phyloP scores from a whole-genome alignment of 2,113 vertebrate genomes.

The Trinectes maculatus region DNA sequence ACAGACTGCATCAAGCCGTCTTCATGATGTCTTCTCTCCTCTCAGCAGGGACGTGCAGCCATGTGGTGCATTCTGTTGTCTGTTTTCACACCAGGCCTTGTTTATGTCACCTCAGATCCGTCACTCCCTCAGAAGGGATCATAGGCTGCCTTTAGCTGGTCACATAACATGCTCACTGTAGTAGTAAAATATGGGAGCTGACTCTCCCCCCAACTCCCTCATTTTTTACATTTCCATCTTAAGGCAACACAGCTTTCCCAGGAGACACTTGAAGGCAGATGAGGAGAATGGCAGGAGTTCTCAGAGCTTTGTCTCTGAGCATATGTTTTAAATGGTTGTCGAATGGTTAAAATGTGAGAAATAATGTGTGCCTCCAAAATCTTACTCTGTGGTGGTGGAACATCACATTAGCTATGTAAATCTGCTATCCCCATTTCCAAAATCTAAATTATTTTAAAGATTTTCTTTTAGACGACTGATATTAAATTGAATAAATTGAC shows the following conservation, averaged over 20 bases:
- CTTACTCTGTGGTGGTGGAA: not conserved
- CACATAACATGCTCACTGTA: slow-evolving; percentile 11
- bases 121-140: slow-evolving; percentile 24
- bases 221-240: slow-evolving; percentile 24
- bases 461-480: slow-evolving; percentile 6
- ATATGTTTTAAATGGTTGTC: slow-evolving; percentile 14
- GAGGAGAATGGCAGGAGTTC: slow-evolving; percentile 1
- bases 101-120: slow-evolving; percentile 45
- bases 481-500: no score
- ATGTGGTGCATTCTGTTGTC: slow-evolving; percentile 22
- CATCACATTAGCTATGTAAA: not conserved
- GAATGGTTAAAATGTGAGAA: not conserved
- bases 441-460: slow-evolving; percentile 22
- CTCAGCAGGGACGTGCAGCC: slow-evolving; percentile 46
- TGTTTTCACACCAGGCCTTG: slow-evolving; percentile 52
- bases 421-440: not conserved
- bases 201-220: not conserved
- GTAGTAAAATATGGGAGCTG: slow-evolving; percentile 3
- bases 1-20: slow-evolving; percentile 26
- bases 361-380: not conserved
- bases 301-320: slow-evolving; percentile 13
- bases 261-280: slow-evolving; percentile 40
- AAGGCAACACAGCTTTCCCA: slow-evolving; percentile 25
- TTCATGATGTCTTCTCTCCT: slow-evolving; percentile 47
- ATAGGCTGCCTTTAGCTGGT: slow-evolving; percentile 9